Base-by-base conservation (phyloP, 2,113 vertebrate species). In the Carassius carassius region DNA sequence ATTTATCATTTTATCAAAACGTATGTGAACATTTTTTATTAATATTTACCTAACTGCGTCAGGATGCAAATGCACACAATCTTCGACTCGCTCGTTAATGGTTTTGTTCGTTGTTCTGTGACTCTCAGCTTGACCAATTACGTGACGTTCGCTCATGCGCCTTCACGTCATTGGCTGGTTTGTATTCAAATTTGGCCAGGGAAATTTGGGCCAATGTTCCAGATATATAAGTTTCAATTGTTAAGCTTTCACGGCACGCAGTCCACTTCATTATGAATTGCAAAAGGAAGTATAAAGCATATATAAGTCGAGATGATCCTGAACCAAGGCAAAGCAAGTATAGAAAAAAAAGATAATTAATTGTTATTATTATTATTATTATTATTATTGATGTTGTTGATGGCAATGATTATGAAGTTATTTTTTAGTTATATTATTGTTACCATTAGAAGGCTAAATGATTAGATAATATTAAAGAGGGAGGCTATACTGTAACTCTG, bases 201-300 rank as follows among this genome's bases (percentile, higher is more conserved):
- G 65, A 35, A 69, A 37, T 35, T 69, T 32, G 65, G 29, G 0
- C 4, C 5, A 5, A 14, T 32, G 5, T 58, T 58, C 2, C 13
- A 29, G 63, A 1, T 9, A 65, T 29, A 67, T 13, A 29, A 29
- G 32, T 32, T 67, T 32, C 4, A 29, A 67, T 29, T 14, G 25
- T 29, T 70, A 37, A 70, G 32, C 19, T 69, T 35, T 35, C 35
- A 35, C 35, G 13, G 3, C 37, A 17, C 3, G 29, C 29, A 29
- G 29, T n/a, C 29, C 12, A 70, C 35, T 35, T 35, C 35, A 37
- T 70, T 41, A 37, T 72, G 69, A 41, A 72, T 72, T 1, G 7
- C 5, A 72, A 21, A 72, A 72, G 69, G 35, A 72, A 72, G 35
- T 72, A 72, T 17, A 72, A 72, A 72, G n/a, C 69, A 72, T 72